Percentiles rank a stretch among this genome's conserved stretches.
Conservation (phyloP, 64 coral and sea anemone genomes). For the Dendronephthya gigantea region DNA sequence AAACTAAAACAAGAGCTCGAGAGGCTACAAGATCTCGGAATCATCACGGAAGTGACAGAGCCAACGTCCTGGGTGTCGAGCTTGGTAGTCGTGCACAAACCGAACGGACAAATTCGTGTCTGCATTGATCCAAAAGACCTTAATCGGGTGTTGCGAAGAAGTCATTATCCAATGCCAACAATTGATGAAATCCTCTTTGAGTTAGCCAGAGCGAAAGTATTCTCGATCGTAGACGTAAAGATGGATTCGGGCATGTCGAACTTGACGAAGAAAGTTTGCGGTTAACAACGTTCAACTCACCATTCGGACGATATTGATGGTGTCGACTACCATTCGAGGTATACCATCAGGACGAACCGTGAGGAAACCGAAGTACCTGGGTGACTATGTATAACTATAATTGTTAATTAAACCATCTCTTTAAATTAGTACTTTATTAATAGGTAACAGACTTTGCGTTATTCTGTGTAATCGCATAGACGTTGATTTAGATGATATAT, state of each 20-base stretch:
- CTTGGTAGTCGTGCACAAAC: neutral
- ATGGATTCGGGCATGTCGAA: neutral
- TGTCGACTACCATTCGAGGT: neutral
- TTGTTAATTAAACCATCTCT: too few relatives aligned
- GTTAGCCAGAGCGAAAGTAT: neutral
- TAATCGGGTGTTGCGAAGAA: neutral
- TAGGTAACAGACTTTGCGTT: too few relatives aligned
- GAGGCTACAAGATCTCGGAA: neutral
- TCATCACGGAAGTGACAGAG: neutral
- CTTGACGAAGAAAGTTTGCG: constrained; percentile 1
- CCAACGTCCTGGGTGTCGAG: neutral
- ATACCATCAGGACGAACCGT: too few relatives aligned
- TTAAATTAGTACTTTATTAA: too few relatives aligned
- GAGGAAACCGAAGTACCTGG: too few relatives aligned
- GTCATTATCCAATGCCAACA: neutral
- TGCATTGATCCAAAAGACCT: constrained; percentile 11
- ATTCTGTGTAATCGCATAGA: too few relatives aligned
- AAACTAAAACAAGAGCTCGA: constrained; percentile 3
- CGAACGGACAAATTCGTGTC: neutral
- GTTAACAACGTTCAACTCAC: constrained; percentile 10
- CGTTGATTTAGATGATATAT: too few relatives aligned
- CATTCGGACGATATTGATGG: constrained; percentile 20
- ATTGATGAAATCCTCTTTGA: constrained; percentile 13
- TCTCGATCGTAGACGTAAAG: constrained; percentile 12
- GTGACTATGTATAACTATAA: too few relatives aligned